These are phyloP conservation scores for Larimichthys crocea DNA, from an alignment of 2,113 vertebrate species.

Conservation along the genomic window DNA sequence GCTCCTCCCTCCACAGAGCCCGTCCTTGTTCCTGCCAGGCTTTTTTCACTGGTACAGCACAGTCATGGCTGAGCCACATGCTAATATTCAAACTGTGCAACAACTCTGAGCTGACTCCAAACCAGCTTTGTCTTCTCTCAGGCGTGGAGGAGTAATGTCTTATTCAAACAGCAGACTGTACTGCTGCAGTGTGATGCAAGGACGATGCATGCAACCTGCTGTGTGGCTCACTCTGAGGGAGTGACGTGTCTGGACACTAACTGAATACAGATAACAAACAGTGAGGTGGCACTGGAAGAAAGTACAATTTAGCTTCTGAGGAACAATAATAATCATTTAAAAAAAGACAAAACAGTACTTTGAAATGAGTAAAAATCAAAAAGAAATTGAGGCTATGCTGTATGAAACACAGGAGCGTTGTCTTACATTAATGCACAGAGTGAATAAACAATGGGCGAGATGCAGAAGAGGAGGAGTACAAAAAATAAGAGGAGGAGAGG, in stretches of 20 bases:
- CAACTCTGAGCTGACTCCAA: slow-evolving; percentile 44
- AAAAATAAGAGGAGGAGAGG: slow-evolving; percentile 46
- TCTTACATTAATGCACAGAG: slow-evolving; percentile 20
- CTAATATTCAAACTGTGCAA: slow-evolving; percentile 66
- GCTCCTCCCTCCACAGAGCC: slow-evolving; percentile 70
- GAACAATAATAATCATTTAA: neutral
- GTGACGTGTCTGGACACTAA: slow-evolving; percentile 58
- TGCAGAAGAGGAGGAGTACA: slow-evolving; percentile 47
- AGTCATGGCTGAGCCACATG: slow-evolving; percentile 80
- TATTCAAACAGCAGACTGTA: slow-evolving; percentile 11
- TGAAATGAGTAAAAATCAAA: slow-evolving; percentile 1
- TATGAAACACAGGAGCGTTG: neutral
- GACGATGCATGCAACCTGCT: slow-evolving; percentile 49
- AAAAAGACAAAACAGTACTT: slow-evolving; percentile 45
- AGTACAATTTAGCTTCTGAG: neutral
- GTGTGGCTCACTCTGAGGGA: slow-evolving; percentile 38
- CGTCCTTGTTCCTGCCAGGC: slow-evolving; percentile 66
- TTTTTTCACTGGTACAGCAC: slow-evolving; percentile 73
- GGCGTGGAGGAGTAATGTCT: slow-evolving; percentile 10
- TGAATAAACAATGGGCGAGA: slow-evolving; percentile 50
- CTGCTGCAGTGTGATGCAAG: slow-evolving; percentile 63
- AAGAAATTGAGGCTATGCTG: neutral
- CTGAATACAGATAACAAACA: slow-evolving; percentile 72
- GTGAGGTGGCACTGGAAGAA: slow-evolving; percentile 35
- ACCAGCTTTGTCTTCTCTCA: slow-evolving; percentile 34